phyloP scores from a whole-genome alignment of 2,797 vertebrate species.

The Chrosomus eos region DNA sequence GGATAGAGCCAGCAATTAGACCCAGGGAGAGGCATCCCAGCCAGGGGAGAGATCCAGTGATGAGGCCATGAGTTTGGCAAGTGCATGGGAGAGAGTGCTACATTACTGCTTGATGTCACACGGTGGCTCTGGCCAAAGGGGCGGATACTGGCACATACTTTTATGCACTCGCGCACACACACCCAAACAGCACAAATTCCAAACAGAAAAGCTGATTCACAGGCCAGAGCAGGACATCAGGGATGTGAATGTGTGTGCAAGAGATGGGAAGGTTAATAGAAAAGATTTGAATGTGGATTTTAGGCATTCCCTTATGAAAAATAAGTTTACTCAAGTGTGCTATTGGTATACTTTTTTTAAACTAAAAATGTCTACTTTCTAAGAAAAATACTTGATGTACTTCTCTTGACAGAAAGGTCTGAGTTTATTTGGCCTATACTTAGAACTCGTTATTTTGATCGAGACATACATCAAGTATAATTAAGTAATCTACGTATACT shows the following conservation, averaged over 20 bases:
- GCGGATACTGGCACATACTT: conserved; percentile 19
- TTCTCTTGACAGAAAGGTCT: no score
- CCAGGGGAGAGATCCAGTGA: conserved; percentile 45
- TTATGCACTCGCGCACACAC: conserved; percentile 7
- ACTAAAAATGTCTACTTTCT: no score
- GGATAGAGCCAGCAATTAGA: conserved; percentile 51
- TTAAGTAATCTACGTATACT: no score
- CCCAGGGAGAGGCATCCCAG: conserved; percentile 46
- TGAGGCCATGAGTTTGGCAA: conserved; percentile 43
- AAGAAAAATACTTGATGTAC: no score
- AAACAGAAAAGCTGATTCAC: conserved; percentile 26
- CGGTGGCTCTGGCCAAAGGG: conserved; percentile 11
- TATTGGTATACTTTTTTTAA: no score
- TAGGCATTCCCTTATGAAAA: background rate
- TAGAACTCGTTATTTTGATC: no score
- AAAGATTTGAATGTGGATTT: conserved; percentile 14
- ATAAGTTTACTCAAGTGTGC: no score
- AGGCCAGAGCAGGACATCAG: background rate
- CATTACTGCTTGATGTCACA: conserved; percentile 49
- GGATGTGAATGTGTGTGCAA: background rate
- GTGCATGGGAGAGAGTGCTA: conserved; percentile 1
- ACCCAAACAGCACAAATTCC: conserved; percentile 32
- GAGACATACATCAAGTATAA: no score
- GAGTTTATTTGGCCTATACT: no score
- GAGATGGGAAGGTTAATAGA: conserved; percentile 6